Evolutionary conservation across 2,797 vertebrate species (phyloP).

Genomic region (Apogon hyalosoma): DNA sequence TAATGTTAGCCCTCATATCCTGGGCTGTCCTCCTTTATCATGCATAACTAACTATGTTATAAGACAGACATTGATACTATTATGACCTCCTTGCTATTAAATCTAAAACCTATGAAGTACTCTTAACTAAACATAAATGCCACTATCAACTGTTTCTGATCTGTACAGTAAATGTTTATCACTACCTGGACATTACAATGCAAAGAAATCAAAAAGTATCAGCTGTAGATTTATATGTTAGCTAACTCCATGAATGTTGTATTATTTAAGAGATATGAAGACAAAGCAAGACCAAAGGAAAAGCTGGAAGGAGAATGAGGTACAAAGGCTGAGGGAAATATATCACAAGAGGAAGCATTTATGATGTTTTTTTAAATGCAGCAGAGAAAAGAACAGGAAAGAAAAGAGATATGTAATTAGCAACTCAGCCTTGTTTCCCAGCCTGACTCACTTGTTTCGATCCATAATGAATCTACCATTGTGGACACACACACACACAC

Average conservation of each 20-base stretch:
- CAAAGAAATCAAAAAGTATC: no score
- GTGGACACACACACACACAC: constrained; percentile 23
- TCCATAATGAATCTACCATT: constrained; percentile 37
- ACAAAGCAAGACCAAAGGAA: background rate
- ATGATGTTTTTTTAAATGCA: constrained; percentile 15
- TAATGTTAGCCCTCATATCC: no score
- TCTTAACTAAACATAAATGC: no score
- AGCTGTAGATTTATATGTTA: no score
- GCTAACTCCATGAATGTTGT: background rate
- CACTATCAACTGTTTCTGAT: no score
- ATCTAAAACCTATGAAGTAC: no score
- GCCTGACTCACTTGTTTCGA: constrained; percentile 42
- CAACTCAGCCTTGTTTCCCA: constrained; percentile 38
- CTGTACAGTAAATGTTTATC: no score
- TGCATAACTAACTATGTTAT: no score
- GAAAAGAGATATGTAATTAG: constrained; percentile 60
- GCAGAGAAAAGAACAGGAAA: constrained; percentile 1
- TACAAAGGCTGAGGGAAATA: constrained; percentile 10
- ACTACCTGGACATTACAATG: no score
- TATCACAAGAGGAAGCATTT: constrained; percentile 21
- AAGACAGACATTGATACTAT: no score
- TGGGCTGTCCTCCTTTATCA: no score
- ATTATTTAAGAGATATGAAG: background rate
- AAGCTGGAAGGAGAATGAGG: constrained; percentile 2
- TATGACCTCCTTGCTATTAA: no score